Base-by-base conservation (phyloP, 1,140 invertebrate genomes). In the Platorchestia sp. region DNA sequence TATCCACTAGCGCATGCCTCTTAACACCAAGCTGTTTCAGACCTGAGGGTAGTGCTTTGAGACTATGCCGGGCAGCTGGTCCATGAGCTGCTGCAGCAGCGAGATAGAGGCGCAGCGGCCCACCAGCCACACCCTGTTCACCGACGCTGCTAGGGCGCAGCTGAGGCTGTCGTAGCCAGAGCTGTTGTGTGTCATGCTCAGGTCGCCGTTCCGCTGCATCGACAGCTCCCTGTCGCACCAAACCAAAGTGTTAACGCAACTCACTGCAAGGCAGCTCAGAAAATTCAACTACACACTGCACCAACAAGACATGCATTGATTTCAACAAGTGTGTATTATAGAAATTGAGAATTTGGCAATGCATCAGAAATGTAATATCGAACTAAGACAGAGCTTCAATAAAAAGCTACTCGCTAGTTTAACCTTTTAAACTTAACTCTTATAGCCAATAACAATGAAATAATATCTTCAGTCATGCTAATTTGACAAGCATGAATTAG, bases 111-210 rank as follows among this genome's bases (percentile, higher is more conserved):
- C 44, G 45, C 91, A 93, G 91, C 45, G 91, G 22, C 91, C 91
- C 91, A 93, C 91, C 91, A 93, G 91, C 91, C 91, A 93, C 91
- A 93, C 91, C 19, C 44, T 93, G 91, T 93, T 93, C 16, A 44
- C 40, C 5, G 91, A 44, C 5, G 7, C 91, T n/a, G 40, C 43
- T 47, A 36, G 43, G 45, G 36, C 91, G 22, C 36, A 40, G 43
- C 43, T 45, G 91, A 40, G 40, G 45, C 91, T 93, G 91, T 93
- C 91, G 91, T 93, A 93, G 43, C 91, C 91, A 27, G 91, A 93
- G 91, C 91, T 93, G 91, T 41, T 93, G 91, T 47, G 91, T 3
- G 43, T 93, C 91, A 44, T 42, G 45, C 91, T 93, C 41, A 93
- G 91, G 44, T 93, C 91, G 1, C 44, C 40, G 45, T 44, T 45